Evolutionary conservation across 2,888 invertebrate genomes (phyloP).

Genomic region (Callinectes sapidus): DNA sequence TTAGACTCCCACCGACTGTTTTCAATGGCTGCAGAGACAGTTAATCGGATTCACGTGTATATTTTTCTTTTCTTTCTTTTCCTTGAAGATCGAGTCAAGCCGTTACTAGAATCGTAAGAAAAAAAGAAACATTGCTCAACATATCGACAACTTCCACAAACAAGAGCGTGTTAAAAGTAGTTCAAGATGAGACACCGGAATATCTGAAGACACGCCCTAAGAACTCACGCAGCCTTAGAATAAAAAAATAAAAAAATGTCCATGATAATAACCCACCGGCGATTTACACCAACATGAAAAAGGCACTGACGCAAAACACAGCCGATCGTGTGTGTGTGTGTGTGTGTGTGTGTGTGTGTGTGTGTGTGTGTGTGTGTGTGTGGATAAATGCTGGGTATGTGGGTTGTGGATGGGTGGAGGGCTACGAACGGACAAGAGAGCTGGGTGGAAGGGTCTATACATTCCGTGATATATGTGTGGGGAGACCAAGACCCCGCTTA

Average conservation of each 20-base stretch:
- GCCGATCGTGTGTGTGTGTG: background rate
- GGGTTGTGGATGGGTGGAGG: background rate
- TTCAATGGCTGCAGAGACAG: too few species aligned
- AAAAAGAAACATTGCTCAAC: too few species aligned
- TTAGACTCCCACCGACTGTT: too few species aligned
- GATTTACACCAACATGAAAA: background rate
- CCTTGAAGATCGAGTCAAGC: too few species aligned
- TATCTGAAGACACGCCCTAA: too few species aligned
- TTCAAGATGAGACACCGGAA: too few species aligned
- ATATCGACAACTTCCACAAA: too few species aligned
- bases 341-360: conserved; percentile 7
- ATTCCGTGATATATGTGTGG: background rate
- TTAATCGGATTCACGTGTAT: too few species aligned
- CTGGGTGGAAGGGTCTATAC: background rate
- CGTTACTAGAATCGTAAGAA: too few species aligned
- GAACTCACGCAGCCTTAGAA: background rate
- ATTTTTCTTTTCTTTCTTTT: too few species aligned
- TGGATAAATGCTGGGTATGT: background rate
- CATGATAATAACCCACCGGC: background rate
- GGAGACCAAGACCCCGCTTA: background rate
- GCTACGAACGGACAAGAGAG: background rate
- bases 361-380: background rate
- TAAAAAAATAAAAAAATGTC: too few species aligned
- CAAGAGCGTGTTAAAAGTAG: too few species aligned
- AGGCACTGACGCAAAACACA: background rate